Evolutionary conservation across 2,888 invertebrate species (phyloP).

Genomic region (Lycaena phlaeas): DNA sequence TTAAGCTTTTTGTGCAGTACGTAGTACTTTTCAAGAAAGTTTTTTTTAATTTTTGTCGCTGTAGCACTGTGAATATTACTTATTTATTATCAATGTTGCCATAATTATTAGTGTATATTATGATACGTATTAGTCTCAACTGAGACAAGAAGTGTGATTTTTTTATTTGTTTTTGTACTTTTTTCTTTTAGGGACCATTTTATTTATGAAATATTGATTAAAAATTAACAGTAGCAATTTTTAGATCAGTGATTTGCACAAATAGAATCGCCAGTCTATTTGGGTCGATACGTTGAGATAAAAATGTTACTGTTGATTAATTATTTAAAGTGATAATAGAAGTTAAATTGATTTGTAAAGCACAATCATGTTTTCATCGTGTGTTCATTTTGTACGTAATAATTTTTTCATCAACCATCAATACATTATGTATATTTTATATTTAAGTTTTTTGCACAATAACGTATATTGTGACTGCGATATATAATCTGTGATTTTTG

Average conservation of each 20-base stretch:
- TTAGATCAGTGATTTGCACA: slow-evolving; percentile 24
- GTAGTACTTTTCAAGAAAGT: slow-evolving; percentile 24
- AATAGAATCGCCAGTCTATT: slow-evolving; percentile 53
- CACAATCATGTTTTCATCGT: slow-evolving; percentile 60
- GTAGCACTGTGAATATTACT: slow-evolving; percentile 60
- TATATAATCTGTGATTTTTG: slow-evolving; percentile 8
- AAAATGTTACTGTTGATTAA: slow-evolving; percentile 33
- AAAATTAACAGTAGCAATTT: slow-evolving; percentile 36
- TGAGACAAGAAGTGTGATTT: slow-evolving; percentile 61
- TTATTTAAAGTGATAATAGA: slow-evolving; percentile 65
- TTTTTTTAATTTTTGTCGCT: slow-evolving; percentile 27
- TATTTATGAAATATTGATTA: slow-evolving; percentile 45
- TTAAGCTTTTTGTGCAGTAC: slow-evolving; percentile 54
- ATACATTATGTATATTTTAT: slow-evolving; percentile 58
- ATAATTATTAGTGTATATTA: slow-evolving; percentile 71
- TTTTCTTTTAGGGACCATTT: slow-evolving; percentile 69
- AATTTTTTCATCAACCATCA: slow-evolving; percentile 10
- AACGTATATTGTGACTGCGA: slow-evolving; percentile 34
- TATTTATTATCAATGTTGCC: slow-evolving; percentile 73
- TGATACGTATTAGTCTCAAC: slow-evolving; percentile 62
- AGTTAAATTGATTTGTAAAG: slow-evolving; percentile 53
- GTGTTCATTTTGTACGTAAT: slow-evolving; percentile 36
- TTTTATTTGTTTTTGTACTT: slow-evolving; percentile 51
- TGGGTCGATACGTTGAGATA: slow-evolving; percentile 25
- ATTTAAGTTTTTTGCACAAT: slow-evolving; percentile 46